A percentile compares a stretch with the other conserved stretches of the same genome.
phyloP scores from a whole-genome alignment of 2,797 vertebrate genomes.

The Pseudopleuronectes americanus region DNA sequence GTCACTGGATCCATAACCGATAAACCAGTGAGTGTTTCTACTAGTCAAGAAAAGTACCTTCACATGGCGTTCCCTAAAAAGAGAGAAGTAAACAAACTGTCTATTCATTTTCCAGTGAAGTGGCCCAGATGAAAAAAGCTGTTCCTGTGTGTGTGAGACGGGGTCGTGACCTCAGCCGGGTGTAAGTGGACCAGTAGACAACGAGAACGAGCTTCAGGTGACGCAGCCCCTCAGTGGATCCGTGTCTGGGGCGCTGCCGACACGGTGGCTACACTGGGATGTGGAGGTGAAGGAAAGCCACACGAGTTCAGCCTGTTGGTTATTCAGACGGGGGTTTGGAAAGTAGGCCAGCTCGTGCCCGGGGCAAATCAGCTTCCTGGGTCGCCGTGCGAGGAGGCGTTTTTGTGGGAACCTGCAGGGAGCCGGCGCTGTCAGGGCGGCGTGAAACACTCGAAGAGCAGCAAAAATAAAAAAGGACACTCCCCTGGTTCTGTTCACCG shows the following conservation, averaged over 20 bases:
- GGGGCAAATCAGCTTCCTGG: slow-evolving; percentile 73
- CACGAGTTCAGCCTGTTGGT: slow-evolving; percentile 65
- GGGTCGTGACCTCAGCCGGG: slow-evolving; percentile 46
- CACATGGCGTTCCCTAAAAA: too few species aligned
- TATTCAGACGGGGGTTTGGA: slow-evolving; percentile 55
- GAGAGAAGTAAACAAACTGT: too few species aligned
- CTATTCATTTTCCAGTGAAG: background rate
- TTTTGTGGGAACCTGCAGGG: slow-evolving; percentile 60
- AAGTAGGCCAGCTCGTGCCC: slow-evolving; percentile 82
- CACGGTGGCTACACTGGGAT: slow-evolving; percentile 16
- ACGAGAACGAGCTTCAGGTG: slow-evolving; percentile 22
- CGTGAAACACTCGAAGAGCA: slow-evolving; percentile 36
- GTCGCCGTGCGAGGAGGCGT: slow-evolving; percentile 53
- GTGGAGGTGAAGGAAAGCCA: slow-evolving; percentile 45
- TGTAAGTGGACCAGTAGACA: slow-evolving; percentile 36
- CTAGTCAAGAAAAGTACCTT: too few species aligned
- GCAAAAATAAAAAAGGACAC: slow-evolving; percentile 20
- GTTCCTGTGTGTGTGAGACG: slow-evolving; percentile 42
- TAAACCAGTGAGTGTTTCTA: too few species aligned
- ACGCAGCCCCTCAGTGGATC: background rate
- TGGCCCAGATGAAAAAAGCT: slow-evolving; percentile 54
- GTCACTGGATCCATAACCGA: too few species aligned
- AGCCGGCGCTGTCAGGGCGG: slow-evolving; percentile 57
- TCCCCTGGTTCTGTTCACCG: slow-evolving; percentile 7
- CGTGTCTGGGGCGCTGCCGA: slow-evolving; percentile 10